Evolutionary conservation across 2,888 invertebrate species (phyloP).

Genomic region (Tachina lurida): DNA sequence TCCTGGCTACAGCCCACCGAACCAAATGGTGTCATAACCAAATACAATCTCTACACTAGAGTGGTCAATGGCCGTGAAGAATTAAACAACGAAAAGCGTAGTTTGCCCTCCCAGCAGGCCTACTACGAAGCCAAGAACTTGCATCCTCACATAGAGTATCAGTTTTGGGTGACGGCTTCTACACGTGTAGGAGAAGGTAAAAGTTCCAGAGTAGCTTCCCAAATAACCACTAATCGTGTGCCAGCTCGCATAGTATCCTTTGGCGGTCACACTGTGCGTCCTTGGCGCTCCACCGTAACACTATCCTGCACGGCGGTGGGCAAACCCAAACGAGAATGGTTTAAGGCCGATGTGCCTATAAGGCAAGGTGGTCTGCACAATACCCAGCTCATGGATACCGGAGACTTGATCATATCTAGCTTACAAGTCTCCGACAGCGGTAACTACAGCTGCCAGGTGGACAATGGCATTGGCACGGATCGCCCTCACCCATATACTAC

Average conservation of each 20-base stretch:
- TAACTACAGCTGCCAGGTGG: conserved; percentile 88
- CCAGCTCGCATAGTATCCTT: conserved; percentile 89
- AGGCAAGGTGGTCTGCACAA: conserved; percentile 85
- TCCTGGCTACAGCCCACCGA: conserved; percentile 90
- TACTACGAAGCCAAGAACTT: conserved; percentile 87
- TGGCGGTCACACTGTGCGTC: conserved; percentile 86
- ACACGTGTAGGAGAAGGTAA: conserved; percentile 91
- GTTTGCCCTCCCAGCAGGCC: conserved; percentile 86
- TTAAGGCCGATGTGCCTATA: conserved; percentile 85
- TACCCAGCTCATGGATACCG: conserved; percentile 86
- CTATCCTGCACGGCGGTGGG: conserved; percentile 88
- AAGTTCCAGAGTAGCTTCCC: conserved; percentile 87
- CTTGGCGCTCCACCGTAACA: conserved; percentile 87
- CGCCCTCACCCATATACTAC: conserved; percentile 86
- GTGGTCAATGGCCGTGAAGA: conserved; percentile 88
- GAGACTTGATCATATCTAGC: conserved; percentile 86
- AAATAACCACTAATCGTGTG: conserved; percentile 86
- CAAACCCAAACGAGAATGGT: conserved; percentile 87
- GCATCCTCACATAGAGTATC: conserved; percentile 88
- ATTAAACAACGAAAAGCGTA: conserved; percentile 87
- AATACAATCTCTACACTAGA: conserved; percentile 88
- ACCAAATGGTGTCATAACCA: conserved; percentile 90
- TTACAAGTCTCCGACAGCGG: conserved; percentile 87
- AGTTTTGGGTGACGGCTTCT: conserved; percentile 91
- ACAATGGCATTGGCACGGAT: conserved; percentile 88